These are phyloP conservation scores for Halcyon senegalensis DNA, from an alignment of 2,113 vertebrate species.

Conservation along the genomic window DNA sequence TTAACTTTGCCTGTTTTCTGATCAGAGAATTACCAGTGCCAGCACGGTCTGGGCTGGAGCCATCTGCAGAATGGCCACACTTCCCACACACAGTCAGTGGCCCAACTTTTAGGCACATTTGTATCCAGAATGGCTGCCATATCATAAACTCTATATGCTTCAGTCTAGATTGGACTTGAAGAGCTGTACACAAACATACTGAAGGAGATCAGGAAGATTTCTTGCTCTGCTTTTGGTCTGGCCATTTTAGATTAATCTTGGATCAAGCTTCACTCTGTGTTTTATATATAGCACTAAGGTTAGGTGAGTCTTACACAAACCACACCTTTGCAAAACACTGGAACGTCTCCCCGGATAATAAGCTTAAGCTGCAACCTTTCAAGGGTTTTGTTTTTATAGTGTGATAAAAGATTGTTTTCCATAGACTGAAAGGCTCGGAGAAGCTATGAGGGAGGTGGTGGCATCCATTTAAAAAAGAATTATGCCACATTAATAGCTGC, in stretches of 20 bases:
- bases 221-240: not conserved
- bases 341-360: not conserved
- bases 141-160: not conserved
- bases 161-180: not conserved
- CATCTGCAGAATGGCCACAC: not conserved
- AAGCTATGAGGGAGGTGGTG: not conserved
- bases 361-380: not conserved
- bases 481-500: not conserved
- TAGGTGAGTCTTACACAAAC: not conserved
- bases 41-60: not conserved
- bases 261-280: not conserved
- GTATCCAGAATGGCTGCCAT: not conserved
- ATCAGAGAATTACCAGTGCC: not conserved
- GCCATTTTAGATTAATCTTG: not conserved
- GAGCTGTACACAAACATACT: not conserved
- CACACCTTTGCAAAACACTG: not conserved
- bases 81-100: not conserved
- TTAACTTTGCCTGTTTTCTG: not conserved
- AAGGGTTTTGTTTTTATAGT: not conserved
- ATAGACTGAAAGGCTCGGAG: not conserved
- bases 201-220: not conserved
- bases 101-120: not conserved
- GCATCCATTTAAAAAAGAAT: not conserved
- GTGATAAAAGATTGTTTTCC: not conserved
- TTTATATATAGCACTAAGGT: not conserved